Evolutionary conservation across 2,113 vertebrate species (phyloP), one percentile per base, ranked within the genome.

Genomic region (Talpa occidentalis): DNA sequence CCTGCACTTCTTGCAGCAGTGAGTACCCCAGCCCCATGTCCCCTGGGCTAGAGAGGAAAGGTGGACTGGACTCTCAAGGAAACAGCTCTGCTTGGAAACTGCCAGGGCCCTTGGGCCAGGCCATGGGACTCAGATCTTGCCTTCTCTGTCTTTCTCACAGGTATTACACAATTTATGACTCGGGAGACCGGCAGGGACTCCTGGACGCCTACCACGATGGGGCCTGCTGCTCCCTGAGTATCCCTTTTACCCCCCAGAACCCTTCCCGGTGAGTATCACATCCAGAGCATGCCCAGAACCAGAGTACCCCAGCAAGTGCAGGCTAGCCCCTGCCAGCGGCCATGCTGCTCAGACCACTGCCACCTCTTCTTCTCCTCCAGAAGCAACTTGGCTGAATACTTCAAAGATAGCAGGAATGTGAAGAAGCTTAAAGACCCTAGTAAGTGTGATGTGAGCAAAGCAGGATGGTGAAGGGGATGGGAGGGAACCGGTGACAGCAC

Each of bases 141-240:
- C 40, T 56, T 42, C 40, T 37, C 40, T 37, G 6, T 17, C 47
- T 81, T 64, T 37, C 88, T 77, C 44, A 1, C 80, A 99, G 99
- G 97, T 99, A 99, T 97, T 99, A 99, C 96, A 97, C 98, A 3
- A 98, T 99, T 54, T 99, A 99, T 16, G 99, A 99, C 97, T 99
- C 99, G 0, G 98, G 98, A 56, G 97, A 99, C 97, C 97, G 99
- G 62, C 99, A 99, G 91, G 98, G 98, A 2, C 98, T 99, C 19
- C 97, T 99, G n/a, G 98, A 99, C 1, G 99, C 99, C 52, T 99
- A 99, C 96, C 99, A 99, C 54, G 99, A 99, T 44, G 98, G 98
- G 2, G 99, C 99, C 19, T 99, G 98, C 54, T 99, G 99, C 78
- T 99, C 99, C 2, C 96, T 99, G 54, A 99, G 98, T 92, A 99